Evolutionary conservation across 2,888 invertebrate species (phyloP), one percentile per base, ranked within the genome.

Genomic region (Macaria liturata): DNA sequence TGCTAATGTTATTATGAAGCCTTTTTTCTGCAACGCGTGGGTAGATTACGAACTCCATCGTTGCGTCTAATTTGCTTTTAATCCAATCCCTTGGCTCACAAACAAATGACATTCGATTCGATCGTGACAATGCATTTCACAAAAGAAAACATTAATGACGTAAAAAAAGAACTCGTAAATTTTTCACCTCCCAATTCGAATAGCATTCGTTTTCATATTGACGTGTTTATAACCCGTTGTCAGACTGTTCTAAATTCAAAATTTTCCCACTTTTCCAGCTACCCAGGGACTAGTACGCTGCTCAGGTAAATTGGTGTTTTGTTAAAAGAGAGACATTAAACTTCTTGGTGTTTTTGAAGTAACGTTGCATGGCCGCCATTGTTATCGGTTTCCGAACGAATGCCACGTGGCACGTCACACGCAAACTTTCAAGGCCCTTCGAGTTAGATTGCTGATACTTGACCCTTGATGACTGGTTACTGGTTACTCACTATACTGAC

Each of bases 251-350:
- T 65, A 65, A 65, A 65, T 65, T 67, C 64, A 54, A 67, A 59
- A 65, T 65, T 66, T 64, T 59, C 52, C 63, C 34, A 49, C 4
- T 62, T 59, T 64, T 73, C 69, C 83, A 88, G 86, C 74, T 80
- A 78, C 67, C 83, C 80, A 51, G 86, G 83, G 64, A 78, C 80
- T 64, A 78, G 85, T 34, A 71, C 78, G 55, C 68, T 84, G 62
- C 72, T 78, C 70, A 86, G 84, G 84, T 84, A 84, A 81, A 65
- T 43, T 43, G 20, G 20, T 20, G 2, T 20, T 20, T 20, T 20
- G 20, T 20, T 20, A 20, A 20, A n/a, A 20, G 20, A 20, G 20
- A 20, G 20, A 20, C 20, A 20, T 20, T 20, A 20, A 20, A 20
- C 20, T 20, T 20, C 20, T 20, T 20, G 20, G 20, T 20, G 49